Base-by-base conservation (phyloP, 2,888 invertebrate genomes). In the Agrypnus murinus region DNA sequence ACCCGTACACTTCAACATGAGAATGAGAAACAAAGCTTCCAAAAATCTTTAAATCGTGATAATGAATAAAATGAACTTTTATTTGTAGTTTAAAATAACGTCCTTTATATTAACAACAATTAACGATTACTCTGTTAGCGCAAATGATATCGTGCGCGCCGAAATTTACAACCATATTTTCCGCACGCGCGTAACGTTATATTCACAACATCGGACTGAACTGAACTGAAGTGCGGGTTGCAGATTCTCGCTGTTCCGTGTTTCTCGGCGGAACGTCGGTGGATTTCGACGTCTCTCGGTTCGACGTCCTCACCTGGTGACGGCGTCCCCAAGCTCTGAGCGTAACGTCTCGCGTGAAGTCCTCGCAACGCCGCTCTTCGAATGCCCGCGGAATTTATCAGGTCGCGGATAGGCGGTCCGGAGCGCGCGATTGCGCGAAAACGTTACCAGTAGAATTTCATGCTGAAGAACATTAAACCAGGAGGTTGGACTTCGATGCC, bases 401-500 rank as follows among this genome's bases (percentile, higher is more conserved):
- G 79, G 80, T 79, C 78, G 77, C 74, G 71, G 77, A 80, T 64
- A 81, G 82, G 82, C 81, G 82, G 81, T 77, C 75, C 80, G 75
- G 72, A 74, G 70, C 32, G 73, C 78, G 82, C 83, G 83, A 75
- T 81, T 84, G 84, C 84, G 83, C 83, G 77, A 75, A 77, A 75
- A 76, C 77, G 62, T 79, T 81, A 77, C 84, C 82, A 82, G 82
- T 82, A 82, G 81, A 81, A 83, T 78, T 75, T 74, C 79, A 77
- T 79, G 76, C 78, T 74, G 77, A 78, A 77, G 74, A 77, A 73
- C 78, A 76, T 75, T 79, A 79, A 79, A 76, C 79, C 79, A 75
- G 83, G 79, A 83, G 85, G 84, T 79, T 75, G 84, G 84, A 80
- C 84, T 75, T 79, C 75, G 77, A 69, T 77, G 65, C 70, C 75